Percentiles rank a stretch among this genome's conserved stretches.
phyloP scores from a whole-genome alignment of 2,797 vertebrate genomes.

The Sarcoramphus papa region DNA sequence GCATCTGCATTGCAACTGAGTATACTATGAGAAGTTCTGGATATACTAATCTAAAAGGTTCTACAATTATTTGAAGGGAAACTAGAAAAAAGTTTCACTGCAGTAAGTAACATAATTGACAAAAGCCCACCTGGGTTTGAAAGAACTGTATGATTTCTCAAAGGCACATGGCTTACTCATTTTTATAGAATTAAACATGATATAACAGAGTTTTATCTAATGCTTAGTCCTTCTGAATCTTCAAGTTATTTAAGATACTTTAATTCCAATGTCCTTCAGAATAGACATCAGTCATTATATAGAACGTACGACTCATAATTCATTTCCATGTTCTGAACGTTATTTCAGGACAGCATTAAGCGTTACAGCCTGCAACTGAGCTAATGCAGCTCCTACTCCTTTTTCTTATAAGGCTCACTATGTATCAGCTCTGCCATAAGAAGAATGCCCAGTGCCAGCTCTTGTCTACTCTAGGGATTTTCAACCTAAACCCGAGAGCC shows the following conservation, averaged over 20 bases:
- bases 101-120: neutral
- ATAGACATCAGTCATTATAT: neutral
- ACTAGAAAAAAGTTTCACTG: neutral
- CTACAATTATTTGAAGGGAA: neutral
- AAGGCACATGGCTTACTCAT: neutral
- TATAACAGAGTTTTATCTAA: neutral
- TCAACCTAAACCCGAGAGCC: neutral
- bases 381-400: neutral
- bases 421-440: neutral
- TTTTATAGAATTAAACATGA: neutral
- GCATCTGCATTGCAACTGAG: neutral
- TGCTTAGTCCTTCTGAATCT: neutral
- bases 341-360: neutral
- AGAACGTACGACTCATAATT: accelerated
- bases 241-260: neutral
- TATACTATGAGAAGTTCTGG: neutral
- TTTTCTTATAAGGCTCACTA: neutral
- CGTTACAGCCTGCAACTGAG: neutral
- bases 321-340: neutral
- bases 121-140: neutral
- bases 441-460: neutral
- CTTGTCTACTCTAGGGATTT: neutral
- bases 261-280: neutral
- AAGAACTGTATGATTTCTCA: neutral
- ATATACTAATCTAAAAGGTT: neutral